A percentile compares a stretch with the other conserved stretches of the same genome.
Evolutionary conservation across 92 coral and sea anemone species (phyloP).

Genomic region (Galaxea fascicularis): DNA sequence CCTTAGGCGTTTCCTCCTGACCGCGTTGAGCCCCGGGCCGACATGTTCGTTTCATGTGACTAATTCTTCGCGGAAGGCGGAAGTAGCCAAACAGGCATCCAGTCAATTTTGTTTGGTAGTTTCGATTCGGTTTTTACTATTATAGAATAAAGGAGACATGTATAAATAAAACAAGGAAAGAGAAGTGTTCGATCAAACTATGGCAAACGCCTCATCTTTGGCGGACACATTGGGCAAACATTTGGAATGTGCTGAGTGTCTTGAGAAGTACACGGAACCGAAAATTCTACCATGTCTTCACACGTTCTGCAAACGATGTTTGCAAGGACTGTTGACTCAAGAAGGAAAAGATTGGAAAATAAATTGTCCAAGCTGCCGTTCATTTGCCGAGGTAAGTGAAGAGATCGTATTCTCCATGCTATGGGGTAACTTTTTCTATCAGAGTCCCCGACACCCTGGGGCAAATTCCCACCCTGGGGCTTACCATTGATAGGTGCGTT

Average conservation of each 20-base stretch:
- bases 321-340: constrained; percentile 26
- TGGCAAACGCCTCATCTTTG: constrained; percentile 29
- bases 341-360: constrained; percentile 2
- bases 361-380: constrained; percentile 20
- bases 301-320: constrained; percentile 60
- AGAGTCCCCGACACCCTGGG: no score
- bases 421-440: no score
- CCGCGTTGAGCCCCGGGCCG: no score
- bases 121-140: background rate
- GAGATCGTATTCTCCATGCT: no score
- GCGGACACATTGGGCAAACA: constrained; percentile 40
- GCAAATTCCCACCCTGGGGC: no score
- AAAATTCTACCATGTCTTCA: constrained; percentile 69
- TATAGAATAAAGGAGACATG: background rate
- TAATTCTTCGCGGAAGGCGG: no score
- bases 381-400: constrained; percentile 20
- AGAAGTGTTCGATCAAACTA: background rate
- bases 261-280: constrained; percentile 66
- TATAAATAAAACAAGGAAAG: background rate
- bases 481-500: no score
- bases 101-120: no score
- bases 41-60: no score
- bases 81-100: no score
- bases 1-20: no score
- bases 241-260: constrained; percentile 60